Conservation (phyloP, 2,797 vertebrate genomes). For the Spinus pinus region DNA sequence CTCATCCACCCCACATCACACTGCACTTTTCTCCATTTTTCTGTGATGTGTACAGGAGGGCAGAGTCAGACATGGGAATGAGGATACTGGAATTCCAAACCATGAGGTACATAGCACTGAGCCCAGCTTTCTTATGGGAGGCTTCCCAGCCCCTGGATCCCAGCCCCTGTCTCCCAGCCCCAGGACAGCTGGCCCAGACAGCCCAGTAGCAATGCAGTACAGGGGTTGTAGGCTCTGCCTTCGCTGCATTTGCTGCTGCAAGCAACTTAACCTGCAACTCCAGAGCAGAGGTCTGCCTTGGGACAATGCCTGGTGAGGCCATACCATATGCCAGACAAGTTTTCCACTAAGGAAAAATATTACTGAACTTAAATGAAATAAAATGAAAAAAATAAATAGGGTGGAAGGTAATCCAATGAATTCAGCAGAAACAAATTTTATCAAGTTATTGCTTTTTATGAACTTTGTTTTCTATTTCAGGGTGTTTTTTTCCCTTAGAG, state of each 20-base stretch:
- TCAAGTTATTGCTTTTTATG: not conserved
- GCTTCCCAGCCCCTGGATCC: not conserved
- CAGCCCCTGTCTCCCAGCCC: not conserved
- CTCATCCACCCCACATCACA: accelerated
- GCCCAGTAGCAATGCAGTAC: accelerated
- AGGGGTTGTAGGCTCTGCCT: not conserved
- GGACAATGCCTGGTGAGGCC: accelerated
- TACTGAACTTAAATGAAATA: not conserved
- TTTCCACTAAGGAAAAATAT: not conserved
- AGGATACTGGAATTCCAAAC: not conserved
- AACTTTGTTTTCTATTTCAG: not conserved
- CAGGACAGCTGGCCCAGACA: not conserved
- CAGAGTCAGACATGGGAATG: not conserved
- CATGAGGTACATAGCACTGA: not conserved
- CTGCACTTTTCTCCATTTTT: not conserved
- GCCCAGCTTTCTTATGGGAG: accelerated
- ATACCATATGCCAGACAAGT: accelerated
- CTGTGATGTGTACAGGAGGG: not conserved
- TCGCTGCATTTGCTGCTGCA: not conserved
- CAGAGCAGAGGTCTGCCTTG: not conserved
- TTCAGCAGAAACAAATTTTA: not conserved
- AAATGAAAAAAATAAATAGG: not conserved
- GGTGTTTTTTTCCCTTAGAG: not conserved
- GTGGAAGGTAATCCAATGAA: not conserved
- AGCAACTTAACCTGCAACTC: not conserved